Base-by-base conservation (phyloP, 2,113 vertebrate genomes). In the Neopipo cinnamomea region DNA sequence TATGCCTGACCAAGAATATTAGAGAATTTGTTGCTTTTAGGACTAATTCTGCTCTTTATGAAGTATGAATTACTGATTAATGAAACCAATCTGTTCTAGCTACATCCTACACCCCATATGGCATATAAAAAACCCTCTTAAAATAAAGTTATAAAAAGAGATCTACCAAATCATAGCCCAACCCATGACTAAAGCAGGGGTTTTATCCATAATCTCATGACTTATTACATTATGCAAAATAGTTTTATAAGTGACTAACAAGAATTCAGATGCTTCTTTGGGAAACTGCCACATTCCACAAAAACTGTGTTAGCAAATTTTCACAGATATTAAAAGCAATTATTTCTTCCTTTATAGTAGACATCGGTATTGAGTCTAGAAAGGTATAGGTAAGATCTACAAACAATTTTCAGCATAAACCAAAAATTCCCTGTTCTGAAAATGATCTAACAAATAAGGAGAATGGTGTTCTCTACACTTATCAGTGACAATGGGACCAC, bases 31-130 rank as follows among this genome's bases (percentile, higher is more conserved):
- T 80, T 93, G 83, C 50, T 91, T 95, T 63, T 90, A 91, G 81
- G 42, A 86, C 35, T 84, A 80, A 84, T 93, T 93, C 65, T 93
- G 59, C 33, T 67, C 72, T 88, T 68, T 86, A 85, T 93, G 65
- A 86, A 80, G 65, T 74, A 93, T 4, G 2, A 91, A 81, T 96
- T 93, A 91, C 79, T 91, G 93, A 96, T 93, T 94, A 96, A 96
- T 78, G 88, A 95, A 67, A 77, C 35, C 61, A 84, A 24, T 86
- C 93, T 96, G 92, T 95, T 95, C 88, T 72, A 96, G 20, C 49
- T 85, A 37, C 92, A 85, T 94, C 93, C 95, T 88, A 88, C 96
- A 88, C 44, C 73, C 83, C 90, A 96, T 92, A 94, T 87, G 91
- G 82, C 18, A 9, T 61, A 47, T 7, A 8, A 93, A 85, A 89